Evolutionary conservation across 2,113 vertebrate species (phyloP).

Genomic region (Pandion haliaetus): DNA sequence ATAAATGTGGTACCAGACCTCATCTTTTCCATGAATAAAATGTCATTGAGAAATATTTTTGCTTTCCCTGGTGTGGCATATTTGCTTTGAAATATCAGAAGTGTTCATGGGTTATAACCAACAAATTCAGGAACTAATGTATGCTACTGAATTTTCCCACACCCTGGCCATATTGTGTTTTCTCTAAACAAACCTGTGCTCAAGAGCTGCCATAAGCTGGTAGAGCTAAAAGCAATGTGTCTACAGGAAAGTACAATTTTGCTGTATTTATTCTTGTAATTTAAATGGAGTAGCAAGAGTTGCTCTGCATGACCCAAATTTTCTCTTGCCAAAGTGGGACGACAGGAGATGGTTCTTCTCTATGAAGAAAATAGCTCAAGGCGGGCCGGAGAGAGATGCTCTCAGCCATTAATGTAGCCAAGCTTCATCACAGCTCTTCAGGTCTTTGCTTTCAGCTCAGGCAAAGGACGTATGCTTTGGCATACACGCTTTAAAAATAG

Average conservation of each 20-base stretch:
- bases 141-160: not conserved
- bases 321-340: not conserved
- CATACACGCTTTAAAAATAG: not conserved
- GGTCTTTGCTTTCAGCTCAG: not conserved
- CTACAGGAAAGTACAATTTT: not conserved
- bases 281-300: not conserved
- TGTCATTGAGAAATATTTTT: not conserved
- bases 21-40: not conserved
- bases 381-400: not conserved
- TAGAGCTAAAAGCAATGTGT: not conserved
- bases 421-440: not conserved
- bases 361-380: not conserved
- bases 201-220: not conserved
- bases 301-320: not conserved
- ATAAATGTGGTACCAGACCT: not conserved
- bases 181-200: slow-evolving; percentile 25
- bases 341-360: not conserved
- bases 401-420: not conserved
- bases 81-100: not conserved
- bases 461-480: not conserved
- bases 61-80: not conserved
- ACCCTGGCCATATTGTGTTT: slow-evolving; percentile 17
- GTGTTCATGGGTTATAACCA: not conserved
- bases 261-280: not conserved
- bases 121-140: not conserved